Conservation (phyloP, 2,888 invertebrate species). For the Flexamia atlantica region DNA sequence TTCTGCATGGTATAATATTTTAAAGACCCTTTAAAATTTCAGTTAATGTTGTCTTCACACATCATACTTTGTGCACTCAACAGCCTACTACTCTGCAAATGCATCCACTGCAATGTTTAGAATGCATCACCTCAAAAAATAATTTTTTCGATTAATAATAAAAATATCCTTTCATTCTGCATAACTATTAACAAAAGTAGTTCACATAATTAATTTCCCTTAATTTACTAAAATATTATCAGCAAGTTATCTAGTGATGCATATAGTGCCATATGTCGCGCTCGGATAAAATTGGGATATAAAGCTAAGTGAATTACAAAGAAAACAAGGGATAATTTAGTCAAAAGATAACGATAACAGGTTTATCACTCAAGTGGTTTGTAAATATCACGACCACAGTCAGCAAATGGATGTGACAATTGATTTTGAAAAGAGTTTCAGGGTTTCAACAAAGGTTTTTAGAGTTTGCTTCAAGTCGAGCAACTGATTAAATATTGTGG, state of each 20-base stretch:
- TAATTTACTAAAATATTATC: not conserved
- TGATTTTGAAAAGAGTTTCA: not conserved
- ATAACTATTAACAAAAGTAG: too few relatives aligned
- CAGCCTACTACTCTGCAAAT: too few relatives aligned
- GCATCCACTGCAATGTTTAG: too few relatives aligned
- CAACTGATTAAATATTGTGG: not conserved
- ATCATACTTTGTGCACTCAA: too few relatives aligned
- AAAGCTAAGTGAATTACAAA: conserved; percentile 48
- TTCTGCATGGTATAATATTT: too few relatives aligned
- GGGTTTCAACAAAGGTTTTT: not conserved
- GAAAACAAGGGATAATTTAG: conserved; percentile 46
- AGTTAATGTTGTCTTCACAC: too few relatives aligned
- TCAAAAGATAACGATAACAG: conserved; percentile 40
- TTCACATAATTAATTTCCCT: not conserved
- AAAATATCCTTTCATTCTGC: too few relatives aligned
- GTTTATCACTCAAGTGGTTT: conserved; percentile 39
- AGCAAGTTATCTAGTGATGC: not conserved
- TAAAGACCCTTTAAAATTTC: too few relatives aligned
- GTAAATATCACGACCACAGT: conserved; percentile 34
- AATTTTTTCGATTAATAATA: too few relatives aligned
- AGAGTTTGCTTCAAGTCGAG: not conserved
- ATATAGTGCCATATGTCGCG: conserved; percentile 25
- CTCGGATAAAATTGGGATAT: conserved; percentile 31
- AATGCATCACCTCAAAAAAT: too few relatives aligned
- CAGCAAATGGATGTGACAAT: conserved; percentile 13